These are phyloP conservation scores for Drosophila bocki DNA, from an alignment of 1,140 invertebrate genomes.

Conservation along the genomic window DNA sequence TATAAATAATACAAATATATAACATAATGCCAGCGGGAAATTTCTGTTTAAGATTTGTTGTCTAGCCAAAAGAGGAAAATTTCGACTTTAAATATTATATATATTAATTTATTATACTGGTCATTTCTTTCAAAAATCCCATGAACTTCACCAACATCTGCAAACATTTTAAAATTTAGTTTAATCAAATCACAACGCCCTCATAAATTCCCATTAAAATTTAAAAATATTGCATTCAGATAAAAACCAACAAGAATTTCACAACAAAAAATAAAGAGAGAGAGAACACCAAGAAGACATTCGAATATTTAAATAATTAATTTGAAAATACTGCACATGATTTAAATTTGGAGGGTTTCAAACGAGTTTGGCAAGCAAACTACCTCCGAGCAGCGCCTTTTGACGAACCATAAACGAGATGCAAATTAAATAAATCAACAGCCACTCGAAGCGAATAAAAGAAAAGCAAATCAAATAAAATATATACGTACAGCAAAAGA, in stretches of 20 bases:
- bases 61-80: not conserved
- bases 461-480: constrained; percentile 11
- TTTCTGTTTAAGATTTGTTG: not conserved
- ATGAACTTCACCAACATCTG: not conserved
- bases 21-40: not conserved
- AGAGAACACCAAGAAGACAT: not conserved
- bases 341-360: constrained; percentile 42
- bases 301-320: constrained; percentile 47
- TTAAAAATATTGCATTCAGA: constrained; percentile 10
- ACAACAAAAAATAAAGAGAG: not conserved
- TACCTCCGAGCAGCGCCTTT: constrained; percentile 23
- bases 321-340: constrained; percentile 51
- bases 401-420: constrained; percentile 61
- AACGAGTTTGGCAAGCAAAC: constrained; percentile 49
- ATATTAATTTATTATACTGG: not conserved
- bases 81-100: no score
- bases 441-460: constrained; percentile 24
- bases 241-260: constrained; percentile 9
- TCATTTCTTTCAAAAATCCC: no score
- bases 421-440: constrained; percentile 61
- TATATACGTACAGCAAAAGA: constrained; percentile 23
- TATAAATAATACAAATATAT: not conserved
- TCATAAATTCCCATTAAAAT: constrained; percentile 4
- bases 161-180: not conserved
- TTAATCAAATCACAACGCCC: not conserved